phyloP scores from a whole-genome alignment of 2,797 vertebrate species.

The Botia almorhae region DNA sequence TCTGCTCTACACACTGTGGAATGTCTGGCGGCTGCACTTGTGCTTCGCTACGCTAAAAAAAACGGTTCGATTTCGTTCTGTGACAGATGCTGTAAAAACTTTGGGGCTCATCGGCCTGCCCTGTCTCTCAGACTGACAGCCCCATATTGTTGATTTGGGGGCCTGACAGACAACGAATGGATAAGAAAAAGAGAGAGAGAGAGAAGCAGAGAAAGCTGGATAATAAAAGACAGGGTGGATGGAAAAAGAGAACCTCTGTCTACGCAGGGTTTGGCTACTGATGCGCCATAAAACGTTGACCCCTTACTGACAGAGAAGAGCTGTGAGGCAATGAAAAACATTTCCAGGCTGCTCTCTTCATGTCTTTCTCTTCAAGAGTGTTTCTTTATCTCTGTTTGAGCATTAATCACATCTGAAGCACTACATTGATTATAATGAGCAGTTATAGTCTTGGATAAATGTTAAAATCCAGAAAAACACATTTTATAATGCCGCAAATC shows the following conservation, averaged over 20 bases:
- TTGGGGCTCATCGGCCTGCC: neutral
- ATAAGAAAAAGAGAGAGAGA: neutral
- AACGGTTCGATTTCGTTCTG: constrained; percentile 3
- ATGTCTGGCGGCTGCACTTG: constrained; percentile 39
- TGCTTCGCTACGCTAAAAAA: no score
- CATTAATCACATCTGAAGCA: neutral
- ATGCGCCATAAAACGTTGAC: constrained; percentile 18
- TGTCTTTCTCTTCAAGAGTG: neutral
- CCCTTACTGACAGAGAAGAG: constrained; percentile 13
- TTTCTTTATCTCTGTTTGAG: constrained; percentile 1
- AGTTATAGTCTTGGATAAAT: neutral
- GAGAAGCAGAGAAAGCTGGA: neutral
- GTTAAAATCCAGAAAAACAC: no score
- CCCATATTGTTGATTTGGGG: constrained; percentile 22
- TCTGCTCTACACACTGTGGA: constrained; percentile 37
- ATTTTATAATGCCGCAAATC: no score
- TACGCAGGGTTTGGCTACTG: constrained; percentile 28
- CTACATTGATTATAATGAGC: no score
- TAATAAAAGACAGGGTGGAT: constrained; percentile 27
- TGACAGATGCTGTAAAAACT: constrained; percentile 35
- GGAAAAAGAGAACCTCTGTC: constrained; percentile 37
- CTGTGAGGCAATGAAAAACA: constrained; percentile 41
- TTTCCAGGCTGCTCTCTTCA: constrained; percentile 20
- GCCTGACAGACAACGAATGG: constrained; percentile 18
- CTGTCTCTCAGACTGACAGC: neutral